These are phyloP conservation scores for Ramphastos sulfuratus DNA, from an alignment of 2,113 vertebrate genomes.

Conservation along the genomic window DNA sequence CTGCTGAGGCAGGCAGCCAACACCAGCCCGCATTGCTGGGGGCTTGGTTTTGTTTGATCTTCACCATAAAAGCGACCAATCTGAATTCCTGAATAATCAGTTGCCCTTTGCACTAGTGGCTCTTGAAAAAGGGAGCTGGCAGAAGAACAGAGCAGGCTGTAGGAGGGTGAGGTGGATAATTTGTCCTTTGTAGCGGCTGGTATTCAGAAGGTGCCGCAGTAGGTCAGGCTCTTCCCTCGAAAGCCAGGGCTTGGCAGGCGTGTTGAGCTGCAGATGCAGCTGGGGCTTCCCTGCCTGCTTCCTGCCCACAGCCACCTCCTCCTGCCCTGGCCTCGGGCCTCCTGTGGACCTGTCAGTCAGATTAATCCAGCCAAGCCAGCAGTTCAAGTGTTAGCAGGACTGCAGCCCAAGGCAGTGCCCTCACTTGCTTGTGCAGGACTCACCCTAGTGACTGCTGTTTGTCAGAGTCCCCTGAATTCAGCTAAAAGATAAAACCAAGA, in stretches of 20 bases:
- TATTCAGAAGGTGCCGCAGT: background rate
- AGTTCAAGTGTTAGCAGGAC: fast-evolving
- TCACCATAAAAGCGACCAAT: constrained; percentile 29
- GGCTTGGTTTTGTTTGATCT: constrained; percentile 47
- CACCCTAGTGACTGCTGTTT: background rate
- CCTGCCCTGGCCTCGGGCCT: background rate
- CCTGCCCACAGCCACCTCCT: background rate
- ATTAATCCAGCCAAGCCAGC: background rate
- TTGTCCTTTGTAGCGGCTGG: background rate
- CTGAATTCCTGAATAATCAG: constrained; percentile 43
- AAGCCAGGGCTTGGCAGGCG: background rate
- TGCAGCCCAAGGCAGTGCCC: background rate
- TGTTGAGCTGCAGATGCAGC: background rate
- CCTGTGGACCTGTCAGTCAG: fast-evolving
- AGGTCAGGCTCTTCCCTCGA: background rate
- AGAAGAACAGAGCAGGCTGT: background rate
- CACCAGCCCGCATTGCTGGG: background rate
- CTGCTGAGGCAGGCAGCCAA: background rate
- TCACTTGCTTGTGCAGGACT: background rate
- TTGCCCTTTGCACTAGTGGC: constrained; percentile 41
- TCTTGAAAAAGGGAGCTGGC: constrained; percentile 21
- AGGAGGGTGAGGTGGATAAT: constrained; percentile 5
- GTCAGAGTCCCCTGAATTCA: background rate
- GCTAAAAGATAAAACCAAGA: background rate
- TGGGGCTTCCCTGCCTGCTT: background rate